Base-by-base conservation (phyloP, 1,140 invertebrate species). In the Cyphomyrmex costatus region DNA sequence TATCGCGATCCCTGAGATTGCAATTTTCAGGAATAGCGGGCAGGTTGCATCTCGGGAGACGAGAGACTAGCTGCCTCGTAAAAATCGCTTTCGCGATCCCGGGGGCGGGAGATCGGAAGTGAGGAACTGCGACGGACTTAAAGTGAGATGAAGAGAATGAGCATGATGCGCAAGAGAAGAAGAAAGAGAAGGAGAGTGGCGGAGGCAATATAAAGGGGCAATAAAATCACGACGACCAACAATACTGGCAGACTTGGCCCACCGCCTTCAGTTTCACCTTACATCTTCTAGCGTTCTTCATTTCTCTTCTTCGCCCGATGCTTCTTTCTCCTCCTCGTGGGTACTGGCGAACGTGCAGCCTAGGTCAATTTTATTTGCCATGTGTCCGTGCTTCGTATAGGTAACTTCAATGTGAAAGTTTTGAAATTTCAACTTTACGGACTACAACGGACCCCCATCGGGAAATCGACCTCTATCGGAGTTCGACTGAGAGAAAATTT, bases 141-240 rank as follows among this genome's bases (percentile, higher is more conserved):
- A 49, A 21, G 36, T 36, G 70, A 56, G 30, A 21, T 46, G 70
- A 74, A 19, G 14, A 60, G 49, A 49, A 89, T 88, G 87, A 79
- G 73, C 82, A 46, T 60, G 53, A 70, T 16, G 66, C 42, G 36
- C 68, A 58, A 63, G 46, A 71, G 56, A 71, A 74, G 21, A 5
- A 42, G 60, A 85, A 56, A 36, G 74, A 70, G 42, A 77, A 49
- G 33, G 30, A 79, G 73, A 63, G 77, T 63, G 74, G 78, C 49
- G 65, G 76, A 91, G 70, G 88, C 86, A 91, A 91, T 91, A 91
- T 91, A 91, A 90, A 88, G 73, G 86, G 74, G 86, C 89, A 91
- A 91, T 91, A 91, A 91, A 91, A 89, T 91, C 90, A 91, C 88
- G 88, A 90, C 68, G 86, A 56, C 70, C 86, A 89, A 91, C 85